Percentiles rank a stretch among this genome's conserved stretches.
These are phyloP conservation scores for Luperina nickerlii DNA, from an alignment of 2,888 invertebrate species.

Conservation along the genomic window DNA sequence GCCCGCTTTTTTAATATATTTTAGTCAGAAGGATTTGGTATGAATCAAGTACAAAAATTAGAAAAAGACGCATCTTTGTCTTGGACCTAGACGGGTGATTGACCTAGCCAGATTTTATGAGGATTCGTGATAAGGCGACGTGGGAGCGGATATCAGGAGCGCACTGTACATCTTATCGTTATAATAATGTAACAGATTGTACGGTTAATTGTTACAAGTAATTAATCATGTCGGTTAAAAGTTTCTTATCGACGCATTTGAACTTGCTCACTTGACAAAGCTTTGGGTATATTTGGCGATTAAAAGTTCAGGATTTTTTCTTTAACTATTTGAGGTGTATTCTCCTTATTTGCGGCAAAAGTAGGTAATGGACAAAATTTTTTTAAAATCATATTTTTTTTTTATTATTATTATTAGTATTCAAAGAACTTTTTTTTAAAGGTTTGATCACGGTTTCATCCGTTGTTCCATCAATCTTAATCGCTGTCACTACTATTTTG, in stretches of 20 bases:
- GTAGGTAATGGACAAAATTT: too few species aligned
- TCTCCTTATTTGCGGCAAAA: background rate
- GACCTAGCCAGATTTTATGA: conserved; percentile 59
- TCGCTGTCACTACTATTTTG: background rate
- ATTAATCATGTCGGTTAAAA: conserved; percentile 29
- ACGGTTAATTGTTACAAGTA: conserved; percentile 30
- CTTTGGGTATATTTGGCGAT: background rate
- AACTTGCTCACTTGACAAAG: background rate
- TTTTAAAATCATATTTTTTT: background rate
- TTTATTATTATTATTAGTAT: background rate
- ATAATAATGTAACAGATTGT: conserved; percentile 32
- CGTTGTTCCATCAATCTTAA: background rate
- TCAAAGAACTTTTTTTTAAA: background rate
- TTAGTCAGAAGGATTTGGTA: background rate
- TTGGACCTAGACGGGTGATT: conserved; percentile 37
- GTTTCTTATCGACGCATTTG: background rate
- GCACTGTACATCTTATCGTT: conserved; percentile 33
- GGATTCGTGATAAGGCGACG: conserved; percentile 59
- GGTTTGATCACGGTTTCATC: background rate
- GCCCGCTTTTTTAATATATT: background rate
- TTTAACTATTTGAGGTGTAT: background rate
- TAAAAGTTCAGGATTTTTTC: background rate
- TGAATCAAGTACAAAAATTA: background rate
- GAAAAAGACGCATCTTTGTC: conserved; percentile 1
- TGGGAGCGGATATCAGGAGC: conserved; percentile 64